Evolutionary conservation across 2,797 vertebrate species (phyloP).

Genomic region (Dromococcyx pavoninus): DNA sequence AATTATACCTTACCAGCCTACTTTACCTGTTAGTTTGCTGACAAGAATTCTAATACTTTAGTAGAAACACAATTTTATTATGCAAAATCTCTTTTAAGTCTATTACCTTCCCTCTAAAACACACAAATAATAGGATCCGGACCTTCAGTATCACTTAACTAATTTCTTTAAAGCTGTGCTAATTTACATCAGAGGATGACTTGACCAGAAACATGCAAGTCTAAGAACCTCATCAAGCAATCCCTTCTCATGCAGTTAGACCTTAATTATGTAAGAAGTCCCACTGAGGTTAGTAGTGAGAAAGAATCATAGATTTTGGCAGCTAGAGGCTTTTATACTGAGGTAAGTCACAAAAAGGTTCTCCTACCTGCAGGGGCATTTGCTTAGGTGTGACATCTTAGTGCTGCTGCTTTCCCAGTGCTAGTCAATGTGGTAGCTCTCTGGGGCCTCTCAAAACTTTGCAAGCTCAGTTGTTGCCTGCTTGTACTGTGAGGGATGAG

Average conservation of each 20-base stretch:
- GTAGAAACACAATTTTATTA: neutral
- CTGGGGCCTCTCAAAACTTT: neutral
- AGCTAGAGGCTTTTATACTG: neutral
- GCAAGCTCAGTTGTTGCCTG: accelerated
- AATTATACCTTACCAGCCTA: neutral
- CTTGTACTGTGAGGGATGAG: neutral
- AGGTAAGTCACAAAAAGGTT: neutral
- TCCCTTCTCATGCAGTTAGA: neutral
- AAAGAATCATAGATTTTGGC: neutral
- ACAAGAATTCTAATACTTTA: neutral
- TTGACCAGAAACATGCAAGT: neutral
- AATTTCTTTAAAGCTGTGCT: neutral
- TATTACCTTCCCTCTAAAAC: neutral
- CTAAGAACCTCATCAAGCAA: neutral
- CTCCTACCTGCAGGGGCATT: neutral
- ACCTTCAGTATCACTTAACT: neutral
- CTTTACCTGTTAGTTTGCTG: neutral
- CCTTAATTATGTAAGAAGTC: neutral
- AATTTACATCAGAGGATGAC: neutral
- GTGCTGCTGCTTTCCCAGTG: neutral
- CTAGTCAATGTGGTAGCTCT: neutral
- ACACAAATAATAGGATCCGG: neutral
- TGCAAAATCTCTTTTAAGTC: neutral
- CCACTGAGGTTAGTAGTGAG: neutral
- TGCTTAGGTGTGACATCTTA: neutral